Base-by-base conservation (phyloP, 1,140 invertebrate genomes). In the Heterodera carotae region DNA sequence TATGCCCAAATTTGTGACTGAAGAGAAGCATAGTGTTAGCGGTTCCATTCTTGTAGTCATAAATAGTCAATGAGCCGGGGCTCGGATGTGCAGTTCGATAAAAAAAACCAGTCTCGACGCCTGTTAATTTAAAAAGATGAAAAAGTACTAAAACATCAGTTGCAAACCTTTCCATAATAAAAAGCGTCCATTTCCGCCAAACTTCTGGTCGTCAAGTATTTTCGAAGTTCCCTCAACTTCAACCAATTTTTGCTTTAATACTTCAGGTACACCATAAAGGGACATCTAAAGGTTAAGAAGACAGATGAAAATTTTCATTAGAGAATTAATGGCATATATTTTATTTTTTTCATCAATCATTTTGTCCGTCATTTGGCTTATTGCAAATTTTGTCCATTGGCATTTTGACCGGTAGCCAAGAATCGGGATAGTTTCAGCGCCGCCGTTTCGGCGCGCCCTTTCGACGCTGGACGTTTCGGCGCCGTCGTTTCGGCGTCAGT, bases 161-260 rank as follows among this genome's bases (percentile, higher is more conserved):
- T 36, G 18, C 31, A n/a, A 73, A 77, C 76, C 76, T 74, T 74
- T 77, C 76, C 76, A 77, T n/a, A 77, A 29, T 15, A 77, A 64
- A 64, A 77, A 73, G 18, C 69, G 34, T n/a, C 76, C 76, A 25
- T 25, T 72, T 34, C n/a, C n/a, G n/a, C n/a, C n/a, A n/a, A n/a
- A n/a, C n/a, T n/a, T n/a, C n/a, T n/a, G n/a, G n/a, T n/a, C n/a
- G n/a, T 76, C 69, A 77, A 69, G 59, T 27, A 22, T 22, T 43
- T 33, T 43, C 48, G 27, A 43, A 73, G 34, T 73, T 27, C 48
- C 70, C 22, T 59, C 70, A 33, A 56, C 48, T 56, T 73, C 36
- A n/a, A 48, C 8, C 31, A 53, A 66, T 53, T 73, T 73, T 73
- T 73, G 70, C 33, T 62, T 53, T 56, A 73, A 22, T 31, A 73